Evolutionary conservation across 2,888 invertebrate species (phyloP).

Genomic region (Mythimna loreyi): DNA sequence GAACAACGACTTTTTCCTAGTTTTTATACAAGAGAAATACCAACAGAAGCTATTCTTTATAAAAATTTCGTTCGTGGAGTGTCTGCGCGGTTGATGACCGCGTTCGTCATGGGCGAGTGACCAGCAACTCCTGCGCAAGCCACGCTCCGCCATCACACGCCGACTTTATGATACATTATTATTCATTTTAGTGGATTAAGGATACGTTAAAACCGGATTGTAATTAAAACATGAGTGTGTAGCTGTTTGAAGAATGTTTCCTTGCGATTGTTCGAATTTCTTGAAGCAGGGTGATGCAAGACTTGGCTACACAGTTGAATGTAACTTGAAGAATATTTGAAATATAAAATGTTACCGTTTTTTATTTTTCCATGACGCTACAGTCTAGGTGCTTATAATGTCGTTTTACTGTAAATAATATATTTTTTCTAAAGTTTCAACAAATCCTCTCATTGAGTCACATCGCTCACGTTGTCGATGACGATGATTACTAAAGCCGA

Average conservation of each 20-base stretch:
- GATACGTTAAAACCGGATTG: slow-evolving; percentile 64
- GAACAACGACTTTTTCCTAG: slow-evolving; percentile 55
- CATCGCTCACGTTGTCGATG: background rate
- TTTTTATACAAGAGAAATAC: slow-evolving; percentile 63
- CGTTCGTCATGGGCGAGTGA: slow-evolving; percentile 72
- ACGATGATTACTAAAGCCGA: background rate
- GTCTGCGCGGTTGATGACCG: slow-evolving; percentile 75
- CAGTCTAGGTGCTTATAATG: background rate
- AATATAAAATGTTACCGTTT: slow-evolving; percentile 3
- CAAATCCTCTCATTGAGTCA: background rate
- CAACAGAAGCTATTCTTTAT: slow-evolving; percentile 67
- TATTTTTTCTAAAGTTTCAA: background rate
- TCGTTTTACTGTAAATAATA: no score
- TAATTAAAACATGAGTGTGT: slow-evolving; percentile 60
- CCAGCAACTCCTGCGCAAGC: slow-evolving; percentile 68
- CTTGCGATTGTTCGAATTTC: slow-evolving; percentile 52
- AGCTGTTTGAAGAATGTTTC: slow-evolving; percentile 55
- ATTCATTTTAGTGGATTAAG: slow-evolving; percentile 67
- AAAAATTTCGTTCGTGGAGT: slow-evolving; percentile 70
- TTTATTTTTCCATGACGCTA: background rate
- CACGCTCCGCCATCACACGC: slow-evolving; percentile 60
- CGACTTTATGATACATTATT: slow-evolving; percentile 66
- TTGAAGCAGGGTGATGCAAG: slow-evolving; percentile 34
- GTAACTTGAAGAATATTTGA: slow-evolving; percentile 1
- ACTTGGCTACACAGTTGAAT: slow-evolving; percentile 12